These are phyloP conservation scores for Chloroceryle aenea DNA, from an alignment of 2,113 vertebrate species.

Conservation along the genomic window DNA sequence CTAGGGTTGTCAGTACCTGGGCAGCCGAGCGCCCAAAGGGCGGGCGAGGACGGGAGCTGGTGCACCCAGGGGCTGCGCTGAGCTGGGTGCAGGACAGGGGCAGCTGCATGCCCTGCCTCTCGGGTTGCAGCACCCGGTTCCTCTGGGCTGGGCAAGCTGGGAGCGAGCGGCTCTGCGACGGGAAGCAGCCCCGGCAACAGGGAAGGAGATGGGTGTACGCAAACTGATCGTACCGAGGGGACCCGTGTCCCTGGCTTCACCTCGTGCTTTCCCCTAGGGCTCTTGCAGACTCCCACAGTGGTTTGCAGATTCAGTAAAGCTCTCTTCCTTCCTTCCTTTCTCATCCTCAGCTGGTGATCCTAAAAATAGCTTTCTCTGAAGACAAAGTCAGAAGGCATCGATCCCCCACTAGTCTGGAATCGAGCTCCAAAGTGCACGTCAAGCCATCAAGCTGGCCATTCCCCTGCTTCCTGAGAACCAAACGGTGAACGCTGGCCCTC, in stretches of 20 bases:
- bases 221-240: background rate
- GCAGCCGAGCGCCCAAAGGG: background rate
- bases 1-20: background rate
- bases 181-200: background rate
- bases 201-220: background rate
- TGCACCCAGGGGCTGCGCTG: rapidly evolving
- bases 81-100: background rate
- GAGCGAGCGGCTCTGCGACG: rapidly evolving
- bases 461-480: background rate
- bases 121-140: background rate
- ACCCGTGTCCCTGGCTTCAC: background rate
- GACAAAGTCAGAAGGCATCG: background rate
- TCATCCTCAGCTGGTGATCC: background rate
- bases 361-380: background rate
- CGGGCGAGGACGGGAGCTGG: background rate
- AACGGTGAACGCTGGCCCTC: background rate
- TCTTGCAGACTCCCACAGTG: background rate
- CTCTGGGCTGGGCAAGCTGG: rapidly evolving
- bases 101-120: rapidly evolving
- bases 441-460: background rate
- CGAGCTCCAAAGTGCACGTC: background rate
- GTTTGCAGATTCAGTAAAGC: background rate
- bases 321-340: background rate
- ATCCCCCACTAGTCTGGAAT: background rate
- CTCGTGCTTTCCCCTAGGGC: rapidly evolving